Evolutionary conservation across 2,888 invertebrate genomes (phyloP).

Genomic region (Pheosia tremula): DNA sequence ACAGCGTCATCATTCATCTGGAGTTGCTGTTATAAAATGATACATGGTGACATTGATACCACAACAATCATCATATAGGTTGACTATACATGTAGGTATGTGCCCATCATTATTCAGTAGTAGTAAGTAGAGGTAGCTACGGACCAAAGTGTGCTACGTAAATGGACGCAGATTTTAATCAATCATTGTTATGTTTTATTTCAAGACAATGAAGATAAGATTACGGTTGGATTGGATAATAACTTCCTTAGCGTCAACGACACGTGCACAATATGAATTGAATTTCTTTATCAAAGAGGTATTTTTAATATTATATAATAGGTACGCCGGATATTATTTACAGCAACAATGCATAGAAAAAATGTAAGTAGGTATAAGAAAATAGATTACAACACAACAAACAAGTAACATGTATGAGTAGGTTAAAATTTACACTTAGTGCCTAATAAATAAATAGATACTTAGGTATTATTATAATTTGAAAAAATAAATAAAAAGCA

Average conservation of each 20-base stretch:
- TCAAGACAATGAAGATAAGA: conserved; percentile 1
- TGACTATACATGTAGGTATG: neutral
- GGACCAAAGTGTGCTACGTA: neutral
- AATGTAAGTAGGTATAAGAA: neutral
- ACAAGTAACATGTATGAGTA: neutral
- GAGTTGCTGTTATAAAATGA: conserved; percentile 63
- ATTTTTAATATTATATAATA: neutral
- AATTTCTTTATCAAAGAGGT: neutral
- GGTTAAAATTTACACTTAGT: neutral
- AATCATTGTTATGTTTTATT: neutral
- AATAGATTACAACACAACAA: neutral
- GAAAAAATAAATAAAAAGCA: neutral
- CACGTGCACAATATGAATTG: neutral
- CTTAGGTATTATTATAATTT: neutral
- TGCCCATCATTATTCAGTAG: too few relatives aligned
- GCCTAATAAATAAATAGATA: neutral
- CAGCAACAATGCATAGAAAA: conserved; percentile 25
- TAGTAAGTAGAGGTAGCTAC: too few relatives aligned
- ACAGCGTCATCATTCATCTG: conserved; percentile 87
- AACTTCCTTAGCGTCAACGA: neutral
- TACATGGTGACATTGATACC: neutral
- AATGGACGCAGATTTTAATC: neutral
- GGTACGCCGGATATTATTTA: conserved; percentile 18
- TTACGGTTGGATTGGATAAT: neutral
- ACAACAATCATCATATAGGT: too few relatives aligned